These are phyloP conservation scores for Scaptomyza caliginosa DNA, from an alignment of 2,888 invertebrate genomes.

Conservation along the genomic window DNA sequence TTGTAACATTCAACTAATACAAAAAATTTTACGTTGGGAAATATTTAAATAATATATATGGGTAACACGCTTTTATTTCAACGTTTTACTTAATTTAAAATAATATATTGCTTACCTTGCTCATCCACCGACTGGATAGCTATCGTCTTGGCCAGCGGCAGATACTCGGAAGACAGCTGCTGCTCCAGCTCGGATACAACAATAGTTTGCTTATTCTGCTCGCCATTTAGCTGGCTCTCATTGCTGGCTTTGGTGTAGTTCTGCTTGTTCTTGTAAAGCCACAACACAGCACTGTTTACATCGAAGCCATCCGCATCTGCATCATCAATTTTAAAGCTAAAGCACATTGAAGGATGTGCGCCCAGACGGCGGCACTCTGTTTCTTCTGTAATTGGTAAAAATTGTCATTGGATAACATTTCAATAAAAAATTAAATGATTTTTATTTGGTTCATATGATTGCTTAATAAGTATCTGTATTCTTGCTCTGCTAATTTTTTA, in stretches of 20 bases:
- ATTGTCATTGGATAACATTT: too few relatives aligned
- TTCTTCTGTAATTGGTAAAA: slow-evolving; percentile 83
- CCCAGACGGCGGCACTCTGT: slow-evolving; percentile 84
- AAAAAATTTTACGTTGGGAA: too few relatives aligned
- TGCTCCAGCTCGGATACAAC: slow-evolving; percentile 91
- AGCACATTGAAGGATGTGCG: slow-evolving; percentile 88
- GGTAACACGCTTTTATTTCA: too few relatives aligned
- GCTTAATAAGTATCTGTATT: too few relatives aligned
- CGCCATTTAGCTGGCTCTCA: slow-evolving; percentile 31
- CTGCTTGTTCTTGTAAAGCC: slow-evolving; percentile 88
- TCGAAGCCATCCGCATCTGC: slow-evolving; percentile 90
- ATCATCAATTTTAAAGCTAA: slow-evolving; percentile 90
- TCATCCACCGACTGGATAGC: slow-evolving; percentile 91
- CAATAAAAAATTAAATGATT: too few relatives aligned
- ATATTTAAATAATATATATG: too few relatives aligned
- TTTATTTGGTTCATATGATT: too few relatives aligned
- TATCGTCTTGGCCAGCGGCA: slow-evolving; percentile 91
- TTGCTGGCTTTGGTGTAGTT: slow-evolving; percentile 54
- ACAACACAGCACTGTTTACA: slow-evolving; percentile 91
- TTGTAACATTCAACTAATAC: too few relatives aligned
- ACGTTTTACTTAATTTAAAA: too few relatives aligned
- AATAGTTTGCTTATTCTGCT: slow-evolving; percentile 86
- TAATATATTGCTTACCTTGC: slow-evolving; percentile 84
- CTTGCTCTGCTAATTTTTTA: too few relatives aligned
- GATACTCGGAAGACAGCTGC: slow-evolving; percentile 88